Conservation (phyloP, 2,113 vertebrate species). For the Balaenoptera acutorostrata region DNA sequence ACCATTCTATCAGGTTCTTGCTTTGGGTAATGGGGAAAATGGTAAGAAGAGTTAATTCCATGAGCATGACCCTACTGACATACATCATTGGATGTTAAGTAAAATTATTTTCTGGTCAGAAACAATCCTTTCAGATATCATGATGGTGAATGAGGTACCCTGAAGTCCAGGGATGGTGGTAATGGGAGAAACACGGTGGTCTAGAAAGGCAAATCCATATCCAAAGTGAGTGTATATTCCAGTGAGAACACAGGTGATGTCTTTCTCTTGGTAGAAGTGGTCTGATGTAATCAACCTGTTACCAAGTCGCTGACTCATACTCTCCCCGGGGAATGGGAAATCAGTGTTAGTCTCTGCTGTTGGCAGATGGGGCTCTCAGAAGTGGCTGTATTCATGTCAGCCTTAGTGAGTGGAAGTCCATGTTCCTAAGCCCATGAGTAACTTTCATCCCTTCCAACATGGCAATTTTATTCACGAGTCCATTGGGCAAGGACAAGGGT, state of each 20-base stretch:
- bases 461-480: neutral
- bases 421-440: neutral
- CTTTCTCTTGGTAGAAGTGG: neutral
- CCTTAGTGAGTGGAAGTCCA: neutral
- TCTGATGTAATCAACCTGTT: neutral
- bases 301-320: neutral
- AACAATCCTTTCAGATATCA: neutral
- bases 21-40: neutral
- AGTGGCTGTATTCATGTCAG: neutral
- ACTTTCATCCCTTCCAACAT: neutral
- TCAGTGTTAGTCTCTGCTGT: neutral
- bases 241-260: neutral
- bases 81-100: neutral
- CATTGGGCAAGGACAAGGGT: neutral
- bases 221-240: neutral
- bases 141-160: neutral
- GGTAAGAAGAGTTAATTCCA: neutral
- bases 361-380: neutral
- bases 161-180: neutral
- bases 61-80: neutral
- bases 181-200: neutral
- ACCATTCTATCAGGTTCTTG: neutral
- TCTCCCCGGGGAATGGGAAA: neutral
- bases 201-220: neutral
- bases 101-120: neutral